These are phyloP conservation scores for Carcharodon carcharias DNA, from an alignment of 2,797 vertebrate species.

Conservation along the genomic window DNA sequence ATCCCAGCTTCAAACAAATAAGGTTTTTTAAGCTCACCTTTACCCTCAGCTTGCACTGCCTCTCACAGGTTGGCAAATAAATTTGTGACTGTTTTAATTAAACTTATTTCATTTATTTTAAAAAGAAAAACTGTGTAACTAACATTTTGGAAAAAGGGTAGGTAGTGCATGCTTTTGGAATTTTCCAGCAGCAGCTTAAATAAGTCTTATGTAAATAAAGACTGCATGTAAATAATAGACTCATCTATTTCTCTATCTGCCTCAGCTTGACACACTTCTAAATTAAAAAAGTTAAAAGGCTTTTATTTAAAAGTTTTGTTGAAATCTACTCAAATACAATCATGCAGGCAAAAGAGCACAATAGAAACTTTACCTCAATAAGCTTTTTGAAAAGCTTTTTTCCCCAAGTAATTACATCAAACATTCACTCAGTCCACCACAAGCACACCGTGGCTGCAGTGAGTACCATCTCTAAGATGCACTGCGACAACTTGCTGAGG, in stretches of 20 bases:
- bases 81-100: not conserved
- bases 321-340: not conserved
- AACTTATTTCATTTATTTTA: not conserved
- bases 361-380: not conserved
- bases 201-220: not conserved
- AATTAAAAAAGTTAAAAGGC: not conserved
- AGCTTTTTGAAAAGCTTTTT: not conserved
- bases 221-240: not conserved
- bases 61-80: not conserved
- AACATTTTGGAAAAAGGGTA: not conserved
- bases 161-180: not conserved
- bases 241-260: not conserved
- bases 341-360: not conserved
- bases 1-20: not conserved
- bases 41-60: not conserved
- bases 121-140: not conserved
- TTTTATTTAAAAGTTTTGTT: not conserved
- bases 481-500: not conserved
- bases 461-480: not conserved
- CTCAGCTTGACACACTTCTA: not conserved
- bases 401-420: not conserved
- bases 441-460: not conserved
- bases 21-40: not conserved
- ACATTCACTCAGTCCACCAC: not conserved
- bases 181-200: not conserved